Base-by-base conservation (phyloP, 2,797 vertebrate genomes). In the Mycteria americana region DNA sequence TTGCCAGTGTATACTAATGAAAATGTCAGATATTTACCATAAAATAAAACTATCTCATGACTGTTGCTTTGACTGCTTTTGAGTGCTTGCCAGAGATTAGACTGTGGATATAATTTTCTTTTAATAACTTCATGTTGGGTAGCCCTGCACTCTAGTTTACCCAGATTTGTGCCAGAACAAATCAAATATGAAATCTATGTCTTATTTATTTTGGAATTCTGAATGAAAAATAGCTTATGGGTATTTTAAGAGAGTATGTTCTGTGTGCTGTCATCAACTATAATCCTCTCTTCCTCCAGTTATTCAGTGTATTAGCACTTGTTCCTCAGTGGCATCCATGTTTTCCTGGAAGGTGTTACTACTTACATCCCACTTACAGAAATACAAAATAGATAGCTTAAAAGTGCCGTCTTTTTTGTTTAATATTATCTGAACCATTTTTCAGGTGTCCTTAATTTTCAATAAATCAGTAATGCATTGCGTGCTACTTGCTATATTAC, bases 11-110 rank as follows among this genome's bases (percentile, higher is more conserved):
- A 37, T 56, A 59, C 65, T 93, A 82, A 69, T 88, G 88, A 86
- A 95, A 94, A 95, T 92, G 64, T 84, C 85, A 82, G 90, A 33
- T 94, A 86, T 69, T 88, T 88, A 81, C 46, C 65, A 84, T 72
- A 84, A 90, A 90, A 65, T 89, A 57, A 65, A 88, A 75, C 65
- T 80, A 25, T 78, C 50, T 75, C 65, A 41, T 86, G 69, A 48
- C 37, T 80, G 14, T 81, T 93, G 33, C 83, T 93, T 79, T 92
- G 50, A 79, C 79, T 88, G 82, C 73, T 78, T 89, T 88, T 92
- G 79, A 94, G 39, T 81, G 50, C 69, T 90, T 95, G 85, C 91
- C 88, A 86, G 91, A 85, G 69, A 75, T 88, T 93, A 90, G 88
- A 81, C 21, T 86, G 68, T 69, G 65, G 62, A 60, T 88, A 83